phyloP scores from a whole-genome alignment of 1,140 invertebrate genomes.

The Lasioglossum baleicum region DNA sequence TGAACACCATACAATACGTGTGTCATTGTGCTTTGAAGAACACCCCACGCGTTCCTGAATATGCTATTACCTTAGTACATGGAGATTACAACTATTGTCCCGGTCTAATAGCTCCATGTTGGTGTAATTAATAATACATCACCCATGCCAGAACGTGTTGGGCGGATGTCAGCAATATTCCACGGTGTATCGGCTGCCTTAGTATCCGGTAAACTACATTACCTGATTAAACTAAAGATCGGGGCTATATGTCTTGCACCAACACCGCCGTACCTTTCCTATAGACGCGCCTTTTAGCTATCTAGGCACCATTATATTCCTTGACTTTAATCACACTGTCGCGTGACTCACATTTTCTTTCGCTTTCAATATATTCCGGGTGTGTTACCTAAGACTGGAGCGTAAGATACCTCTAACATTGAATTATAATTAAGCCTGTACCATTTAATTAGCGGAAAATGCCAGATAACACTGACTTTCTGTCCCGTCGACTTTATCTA shows the following conservation, averaged over 20 bases:
- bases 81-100: slow-evolving; percentile 55
- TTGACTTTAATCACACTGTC: not conserved
- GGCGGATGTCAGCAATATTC: slow-evolving; percentile 45
- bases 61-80: slow-evolving; percentile 42
- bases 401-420: no score
- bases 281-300: not conserved
- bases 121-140: slow-evolving; percentile 64
- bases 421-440: no score
- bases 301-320: no score
- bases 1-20: not conserved
- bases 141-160: slow-evolving; percentile 28
- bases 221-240: slow-evolving; percentile 45
- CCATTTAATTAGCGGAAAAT: no score
- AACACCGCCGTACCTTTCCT: not conserved
- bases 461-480: no score
- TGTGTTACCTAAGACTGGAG: no score
- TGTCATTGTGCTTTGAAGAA: slow-evolving; percentile 36
- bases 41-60: slow-evolving; percentile 25
- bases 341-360: not conserved
- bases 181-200: slow-evolving; percentile 28
- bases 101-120: slow-evolving; percentile 55
- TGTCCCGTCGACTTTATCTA: no score
- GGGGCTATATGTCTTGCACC: not conserved
- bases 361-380: not conserved
- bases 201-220: slow-evolving; percentile 36